phyloP scores from a whole-genome alignment of 2,797 vertebrate species.

The Mareca penelope region DNA sequence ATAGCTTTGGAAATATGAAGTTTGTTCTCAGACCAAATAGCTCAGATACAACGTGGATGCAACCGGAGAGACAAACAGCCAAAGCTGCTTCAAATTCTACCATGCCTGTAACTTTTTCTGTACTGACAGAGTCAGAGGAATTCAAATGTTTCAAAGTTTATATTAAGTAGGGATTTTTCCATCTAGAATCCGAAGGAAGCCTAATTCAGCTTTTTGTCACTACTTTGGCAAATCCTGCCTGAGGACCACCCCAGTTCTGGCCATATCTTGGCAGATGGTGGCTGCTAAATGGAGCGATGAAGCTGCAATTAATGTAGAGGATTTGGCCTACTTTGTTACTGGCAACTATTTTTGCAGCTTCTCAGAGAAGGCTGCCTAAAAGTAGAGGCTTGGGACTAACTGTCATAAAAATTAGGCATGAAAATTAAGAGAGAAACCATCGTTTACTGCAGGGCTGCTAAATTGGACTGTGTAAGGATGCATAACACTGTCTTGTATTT shows the following conservation, averaged over 20 bases:
- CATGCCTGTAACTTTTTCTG: background rate
- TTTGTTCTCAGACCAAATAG: background rate
- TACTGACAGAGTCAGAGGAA: background rate
- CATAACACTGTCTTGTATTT: background rate
- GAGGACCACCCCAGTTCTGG: background rate
- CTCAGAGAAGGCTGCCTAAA: background rate
- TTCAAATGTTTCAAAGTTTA: background rate
- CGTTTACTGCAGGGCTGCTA: background rate
- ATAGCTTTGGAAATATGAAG: background rate
- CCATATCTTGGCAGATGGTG: conserved; percentile 1
- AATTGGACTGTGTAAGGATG: background rate
- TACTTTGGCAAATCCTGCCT: background rate
- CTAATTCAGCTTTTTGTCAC: background rate
- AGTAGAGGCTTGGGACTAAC: background rate
- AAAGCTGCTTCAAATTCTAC: accelerated
- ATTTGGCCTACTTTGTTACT: background rate
- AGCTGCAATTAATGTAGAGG: background rate
- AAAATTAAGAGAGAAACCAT: background rate
- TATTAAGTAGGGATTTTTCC: background rate
- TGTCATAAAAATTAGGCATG: background rate
- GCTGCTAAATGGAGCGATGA: background rate
- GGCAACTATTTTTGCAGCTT: background rate
- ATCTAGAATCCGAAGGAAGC: background rate
- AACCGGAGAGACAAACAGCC: background rate
- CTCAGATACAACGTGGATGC: background rate